Base-by-base conservation (phyloP, 2,888 invertebrate species). In the Acleris emargana region DNA sequence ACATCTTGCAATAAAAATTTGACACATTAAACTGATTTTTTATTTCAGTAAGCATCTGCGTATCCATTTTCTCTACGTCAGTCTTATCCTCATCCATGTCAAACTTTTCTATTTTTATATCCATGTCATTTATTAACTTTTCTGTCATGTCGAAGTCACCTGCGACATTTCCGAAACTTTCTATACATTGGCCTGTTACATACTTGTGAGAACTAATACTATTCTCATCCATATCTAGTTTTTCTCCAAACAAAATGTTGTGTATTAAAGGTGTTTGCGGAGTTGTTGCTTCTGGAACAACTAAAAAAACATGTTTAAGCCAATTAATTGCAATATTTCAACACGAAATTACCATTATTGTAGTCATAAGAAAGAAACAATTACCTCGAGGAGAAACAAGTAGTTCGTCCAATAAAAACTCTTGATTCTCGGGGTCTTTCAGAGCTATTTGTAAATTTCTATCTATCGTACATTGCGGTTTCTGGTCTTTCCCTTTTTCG, bases 181-280 rank as follows among this genome's bases (percentile, higher is more conserved):
- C 78, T 49, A 72, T 76, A 49, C 67, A 67, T 45, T 71, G 70
- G 32, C 72, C 73, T 1, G 69, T 59, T 60, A 70, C 68, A 13
- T 63, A 66, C 47, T 47, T 57, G 18, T 52, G 60, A n/a, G 54
- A 58, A 42, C 55, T 32, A 64, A 69, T 45, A 47, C 54, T 67
- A 58, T 72, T 17, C 43, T 70, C 57, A 43, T 66, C 53, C 42
- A 72, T 59, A n/a, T 81, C 77, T 1, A 77, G 57, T 71, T 78
- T 79, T 11, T 76, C 77, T 5, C 88, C 89, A 71, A 89, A 90
- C 13, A 91, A 69, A 72, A 91, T 86, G n/a, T 86, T 84, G 38
- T 76, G 79, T 68, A 91, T 88, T 6, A 83, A 77, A 3, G 91
- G 89, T 2, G 91, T 90, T 0, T 86, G 81, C 1, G 81, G 78